Base-by-base conservation (phyloP, 2,113 vertebrate genomes). In the Ranitomeya variabilis region DNA sequence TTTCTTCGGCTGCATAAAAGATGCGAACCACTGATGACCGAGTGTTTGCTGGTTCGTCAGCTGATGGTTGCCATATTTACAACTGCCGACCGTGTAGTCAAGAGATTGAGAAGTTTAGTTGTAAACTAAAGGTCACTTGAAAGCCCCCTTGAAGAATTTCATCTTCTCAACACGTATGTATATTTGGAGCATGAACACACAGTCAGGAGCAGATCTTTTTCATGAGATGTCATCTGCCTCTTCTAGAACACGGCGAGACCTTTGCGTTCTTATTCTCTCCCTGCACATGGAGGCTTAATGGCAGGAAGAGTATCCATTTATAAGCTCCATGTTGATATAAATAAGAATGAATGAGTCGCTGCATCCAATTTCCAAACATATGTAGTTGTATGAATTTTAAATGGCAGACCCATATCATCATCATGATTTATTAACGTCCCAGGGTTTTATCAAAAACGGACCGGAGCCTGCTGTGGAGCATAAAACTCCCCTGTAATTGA, bases 271-370 rank as follows among this genome's bases (percentile, higher is more conserved):
- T 69, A 51, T 71, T 64, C 78, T 62, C 73, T 21, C 19, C 8
- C 73, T 51, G 12, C 73, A 16, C 85, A 62, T 37, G 57, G 23
- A 77, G 64, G 85, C 59, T 85, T 64, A 78, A 79, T 77, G 74
- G 57, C 64, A 79, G 78, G 85, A 23, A 80, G 91, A 90, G 90
- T 90, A 92, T 82, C 90, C 89, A 91, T 93, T 94, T 93, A 92
- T 95, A 95, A 94, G 93, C 95, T 95, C 94, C 95, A 95, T 97
- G 95, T 96, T 96, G 95, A 96, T 97, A 95, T 96, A 97, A 95
- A 96, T 94, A 94, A 96, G 96, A 96, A 97, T 95, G 91, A 95
- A 96, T 95, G 94, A 94, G 93, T 95, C 93, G 92, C 93, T 93
- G 92, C 94, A 93, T 96, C 95, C 96, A 95, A 96, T 95, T 95